phyloP scores from a whole-genome alignment of 2,888 invertebrate genomes.

The Cryptophagus acutangulus region DNA sequence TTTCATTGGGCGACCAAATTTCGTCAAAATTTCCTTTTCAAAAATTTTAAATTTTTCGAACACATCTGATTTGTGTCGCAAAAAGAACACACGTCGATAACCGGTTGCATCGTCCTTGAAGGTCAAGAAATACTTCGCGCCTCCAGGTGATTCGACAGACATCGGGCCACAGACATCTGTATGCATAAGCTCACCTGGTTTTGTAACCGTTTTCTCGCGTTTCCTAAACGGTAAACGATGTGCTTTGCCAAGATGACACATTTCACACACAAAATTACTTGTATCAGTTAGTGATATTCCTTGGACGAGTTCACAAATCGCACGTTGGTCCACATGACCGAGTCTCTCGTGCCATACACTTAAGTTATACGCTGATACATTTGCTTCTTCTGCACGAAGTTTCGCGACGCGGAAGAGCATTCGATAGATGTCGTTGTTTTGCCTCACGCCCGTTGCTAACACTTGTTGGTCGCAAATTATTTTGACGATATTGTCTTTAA shows the following conservation, averaged over 20 bases:
- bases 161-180: constrained; percentile 37
- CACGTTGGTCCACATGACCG: constrained; percentile 14
- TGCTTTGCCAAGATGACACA: constrained; percentile 9
- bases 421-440: constrained; percentile 27
- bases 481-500: constrained; percentile 22
- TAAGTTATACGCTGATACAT: constrained; percentile 11
- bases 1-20: constrained; percentile 7
- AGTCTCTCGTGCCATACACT: constrained; percentile 14
- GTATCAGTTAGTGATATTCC: no score
- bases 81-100: constrained; percentile 20
- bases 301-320: no score
- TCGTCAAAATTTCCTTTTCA: constrained; percentile 21
- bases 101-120: constrained; percentile 34
- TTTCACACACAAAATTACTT: constrained; percentile 4
- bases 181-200: constrained; percentile 36
- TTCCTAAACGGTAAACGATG: constrained; percentile 14
- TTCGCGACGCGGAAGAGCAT: constrained; percentile 21
- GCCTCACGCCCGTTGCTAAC: constrained; percentile 19
- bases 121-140: constrained; percentile 17
- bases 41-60: constrained; percentile 20
- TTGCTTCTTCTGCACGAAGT: no score
- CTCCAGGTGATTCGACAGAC: constrained; percentile 27
- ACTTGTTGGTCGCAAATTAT: constrained; percentile 17
- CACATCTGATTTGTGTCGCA: constrained; percentile 29
- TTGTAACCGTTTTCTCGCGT: constrained; percentile 27